These are phyloP conservation scores for Acipenser oxyrinchus DNA, from an alignment of 2,797 vertebrate species.

Conservation along the genomic window DNA sequence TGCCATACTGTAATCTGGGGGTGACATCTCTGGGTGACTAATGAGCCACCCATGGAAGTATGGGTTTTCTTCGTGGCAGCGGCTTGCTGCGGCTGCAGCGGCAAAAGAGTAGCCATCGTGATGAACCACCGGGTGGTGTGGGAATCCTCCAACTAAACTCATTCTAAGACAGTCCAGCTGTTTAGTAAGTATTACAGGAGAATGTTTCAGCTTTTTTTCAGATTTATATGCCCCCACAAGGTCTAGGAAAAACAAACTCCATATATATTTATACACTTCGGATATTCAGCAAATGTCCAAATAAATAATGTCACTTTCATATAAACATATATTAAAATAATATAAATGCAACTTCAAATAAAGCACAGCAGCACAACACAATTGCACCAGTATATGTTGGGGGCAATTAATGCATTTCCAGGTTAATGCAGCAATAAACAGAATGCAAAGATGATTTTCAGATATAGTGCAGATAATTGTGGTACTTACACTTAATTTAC, in stretches of 20 bases:
- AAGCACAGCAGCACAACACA: not conserved
- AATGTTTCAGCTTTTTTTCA: not conserved
- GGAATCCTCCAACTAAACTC: constrained; percentile 91
- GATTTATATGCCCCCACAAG: constrained; percentile 16
- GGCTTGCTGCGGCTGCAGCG: constrained; percentile 73
- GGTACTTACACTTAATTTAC: constrained; percentile 37
- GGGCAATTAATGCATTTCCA: constrained; percentile 5
- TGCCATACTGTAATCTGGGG: constrained; percentile 81
- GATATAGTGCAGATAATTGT: constrained; percentile 6
- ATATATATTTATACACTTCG: constrained; percentile 26
- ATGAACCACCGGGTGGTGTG: constrained; percentile 93
- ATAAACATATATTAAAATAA: not conserved
- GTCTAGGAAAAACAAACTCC: constrained; percentile 21
- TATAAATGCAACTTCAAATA: constrained; percentile 8
- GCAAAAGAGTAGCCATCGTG: constrained; percentile 91
- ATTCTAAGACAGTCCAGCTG: constrained; percentile 48
- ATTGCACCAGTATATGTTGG: not conserved
- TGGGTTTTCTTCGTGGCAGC: constrained; percentile 83
- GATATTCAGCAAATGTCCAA: constrained; percentile 5
- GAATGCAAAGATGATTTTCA: not conserved
- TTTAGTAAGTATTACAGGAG: not conserved
- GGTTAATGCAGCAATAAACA: not conserved
- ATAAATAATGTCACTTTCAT: constrained; percentile 12
- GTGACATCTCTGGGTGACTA: constrained; percentile 91
- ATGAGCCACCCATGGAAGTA: constrained; percentile 98